These are phyloP conservation scores for Rhagonycha fulva DNA, from an alignment of 2,888 invertebrate species.

Conservation along the genomic window DNA sequence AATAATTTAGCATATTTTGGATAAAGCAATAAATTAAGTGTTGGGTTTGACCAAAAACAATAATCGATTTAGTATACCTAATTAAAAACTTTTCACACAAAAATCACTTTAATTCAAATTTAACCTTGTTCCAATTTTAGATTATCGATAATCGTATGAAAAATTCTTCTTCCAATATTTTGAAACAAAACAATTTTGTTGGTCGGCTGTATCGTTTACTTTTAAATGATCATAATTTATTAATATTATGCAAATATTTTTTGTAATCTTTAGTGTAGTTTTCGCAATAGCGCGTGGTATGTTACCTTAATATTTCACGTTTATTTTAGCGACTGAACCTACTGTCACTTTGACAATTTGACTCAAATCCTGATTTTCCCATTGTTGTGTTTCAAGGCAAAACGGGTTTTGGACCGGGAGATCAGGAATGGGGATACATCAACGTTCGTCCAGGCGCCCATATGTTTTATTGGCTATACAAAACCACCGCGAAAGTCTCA, in stretches of 20 bases:
- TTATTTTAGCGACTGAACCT: neutral
- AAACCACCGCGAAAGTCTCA: conserved; percentile 62
- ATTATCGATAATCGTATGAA: neutral
- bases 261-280: neutral
- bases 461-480: conserved; percentile 89
- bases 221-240: neutral
- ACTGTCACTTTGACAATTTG: neutral
- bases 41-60: neutral
- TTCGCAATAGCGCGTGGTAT: neutral
- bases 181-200: neutral
- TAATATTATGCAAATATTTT: neutral
- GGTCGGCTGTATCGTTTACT: neutral
- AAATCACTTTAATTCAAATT: neutral
- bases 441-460: conserved; percentile 74
- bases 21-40: neutral
- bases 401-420: conserved; percentile 61
- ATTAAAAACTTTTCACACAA: neutral
- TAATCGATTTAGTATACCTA: neutral
- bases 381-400: conserved; percentile 30
- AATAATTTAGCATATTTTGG: neutral
- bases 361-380: neutral
- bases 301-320: neutral
- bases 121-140: neutral
- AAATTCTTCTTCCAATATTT: neutral
- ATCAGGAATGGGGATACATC: conserved; percentile 77